These are phyloP conservation scores for Adelphocoris suturalis DNA, from an alignment of 2,888 invertebrate species.

Conservation along the genomic window DNA sequence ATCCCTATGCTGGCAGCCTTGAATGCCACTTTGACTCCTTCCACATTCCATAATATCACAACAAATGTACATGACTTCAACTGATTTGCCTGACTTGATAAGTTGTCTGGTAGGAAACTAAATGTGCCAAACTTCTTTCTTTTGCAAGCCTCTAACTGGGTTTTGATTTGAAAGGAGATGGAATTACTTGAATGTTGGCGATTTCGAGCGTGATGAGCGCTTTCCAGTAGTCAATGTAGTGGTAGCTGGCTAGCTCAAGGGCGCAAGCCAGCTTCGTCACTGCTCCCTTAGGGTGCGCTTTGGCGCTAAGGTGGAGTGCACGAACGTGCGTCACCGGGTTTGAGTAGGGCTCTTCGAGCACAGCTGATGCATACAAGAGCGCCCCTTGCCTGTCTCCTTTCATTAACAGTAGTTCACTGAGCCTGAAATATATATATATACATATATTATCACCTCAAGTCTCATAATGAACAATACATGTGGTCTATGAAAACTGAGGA, in stretches of 20 bases:
- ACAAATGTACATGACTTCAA: too few species aligned
- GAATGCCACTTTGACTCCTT: too few species aligned
- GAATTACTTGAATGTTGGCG: slow-evolving; percentile 84
- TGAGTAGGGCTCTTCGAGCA: slow-evolving; percentile 77
- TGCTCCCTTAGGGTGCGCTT: slow-evolving; percentile 80
- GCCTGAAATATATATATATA: slow-evolving; percentile 75
- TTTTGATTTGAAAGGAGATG: too few species aligned
- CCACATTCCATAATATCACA: too few species aligned
- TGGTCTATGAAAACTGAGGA: too few species aligned
- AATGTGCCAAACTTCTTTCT: too few species aligned
- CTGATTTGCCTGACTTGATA: too few species aligned
- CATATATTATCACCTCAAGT: too few species aligned
- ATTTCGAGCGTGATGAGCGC: slow-evolving; percentile 88
- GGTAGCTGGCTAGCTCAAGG: slow-evolving; percentile 86
- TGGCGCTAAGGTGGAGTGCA: slow-evolving; percentile 85
- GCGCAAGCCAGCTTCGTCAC: slow-evolving; percentile 83
- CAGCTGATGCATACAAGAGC: slow-evolving; percentile 79
- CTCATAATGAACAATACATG: too few species aligned
- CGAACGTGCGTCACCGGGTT: slow-evolving; percentile 82
- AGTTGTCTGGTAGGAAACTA: too few species aligned
- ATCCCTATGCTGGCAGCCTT: too few species aligned
- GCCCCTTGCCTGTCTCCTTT: slow-evolving; percentile 79
- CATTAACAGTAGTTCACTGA: slow-evolving; percentile 78
- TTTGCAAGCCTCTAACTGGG: too few species aligned
- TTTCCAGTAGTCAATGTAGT: slow-evolving; percentile 88